Base-by-base conservation (phyloP, 2,113 vertebrate genomes). In the Cottus gobio region DNA sequence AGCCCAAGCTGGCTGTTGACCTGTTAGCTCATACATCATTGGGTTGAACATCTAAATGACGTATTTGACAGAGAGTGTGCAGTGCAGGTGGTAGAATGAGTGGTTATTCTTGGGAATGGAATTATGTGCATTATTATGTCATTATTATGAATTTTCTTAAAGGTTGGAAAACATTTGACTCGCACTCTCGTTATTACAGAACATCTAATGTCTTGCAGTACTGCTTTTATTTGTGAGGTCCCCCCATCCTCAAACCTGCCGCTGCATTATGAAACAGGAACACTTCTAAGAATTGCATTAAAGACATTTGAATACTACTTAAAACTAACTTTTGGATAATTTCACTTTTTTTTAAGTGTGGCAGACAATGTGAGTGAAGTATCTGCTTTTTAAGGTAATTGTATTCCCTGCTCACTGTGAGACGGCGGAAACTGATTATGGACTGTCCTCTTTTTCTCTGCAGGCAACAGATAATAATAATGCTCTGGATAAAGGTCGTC, bases 401-500 rank as follows among this genome's bases (percentile, higher is more conserved):
- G n/a, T 54, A 63, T 72, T 73, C 44, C 50, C 61, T 6, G 18
- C 79, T 79, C 30, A 67, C 10, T 56, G 61, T 42, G 20, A 66
- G 28, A 64, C 1, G 4, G n/a, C 20, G 36, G 24, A 69, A 28
- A 57, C 42, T 64, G 18, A 50, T 54, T 46, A 76, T 63, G 34
- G 67, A 82, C 58, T 62, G 31, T 62, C 60, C 12, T 1, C 52
- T 39, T 69, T n/a, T 67, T 87, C 67, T 76, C 13, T 71, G 48
- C 46, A 61, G 58, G 36, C 37, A 31, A 24, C 39, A 73, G 18
- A 84, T 69, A 48, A 83, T 69, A 54, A 85, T 60, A 71, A 78
- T 50, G 26, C 26, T 5, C 2, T 5, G 1, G 48, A 76, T n/a
- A 34, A 74, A 83, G 79, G 75, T 79, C 18, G 72, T 64, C n/a